Conservation (phyloP, 2,113 vertebrate species). For the Poicephalus gulielmi region DNA sequence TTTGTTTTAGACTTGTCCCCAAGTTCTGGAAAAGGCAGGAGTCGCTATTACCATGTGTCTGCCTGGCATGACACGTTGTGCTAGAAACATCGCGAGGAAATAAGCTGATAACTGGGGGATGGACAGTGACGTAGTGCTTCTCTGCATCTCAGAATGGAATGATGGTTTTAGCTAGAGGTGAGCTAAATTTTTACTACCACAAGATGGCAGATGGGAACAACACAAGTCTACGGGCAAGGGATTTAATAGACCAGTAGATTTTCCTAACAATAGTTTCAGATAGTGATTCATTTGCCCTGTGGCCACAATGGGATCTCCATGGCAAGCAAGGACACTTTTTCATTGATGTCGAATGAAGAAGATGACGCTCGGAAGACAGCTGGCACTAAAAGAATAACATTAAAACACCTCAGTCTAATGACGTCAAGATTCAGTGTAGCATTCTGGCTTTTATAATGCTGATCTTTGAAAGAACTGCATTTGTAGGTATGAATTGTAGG, state of each 20-base stretch:
- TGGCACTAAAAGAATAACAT: background rate
- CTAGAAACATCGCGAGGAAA: rapidly evolving
- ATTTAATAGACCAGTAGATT: background rate
- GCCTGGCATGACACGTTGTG: background rate
- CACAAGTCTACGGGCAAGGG: background rate
- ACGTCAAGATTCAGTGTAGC: background rate
- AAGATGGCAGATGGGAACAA: conserved; percentile 52
- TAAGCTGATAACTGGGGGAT: rapidly evolving
- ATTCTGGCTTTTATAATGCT: background rate
- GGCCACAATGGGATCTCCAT: background rate
- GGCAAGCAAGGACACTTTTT: background rate
- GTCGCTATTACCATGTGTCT: background rate
- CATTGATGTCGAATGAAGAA: background rate
- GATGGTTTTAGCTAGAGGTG: background rate
- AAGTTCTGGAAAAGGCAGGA: background rate
- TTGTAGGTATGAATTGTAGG: background rate
- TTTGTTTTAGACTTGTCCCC: background rate
- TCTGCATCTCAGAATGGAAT: background rate
- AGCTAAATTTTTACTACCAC: conserved; percentile 6
- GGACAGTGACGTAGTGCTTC: background rate
- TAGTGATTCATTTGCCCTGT: background rate
- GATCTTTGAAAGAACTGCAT: background rate
- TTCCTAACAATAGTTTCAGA: background rate
- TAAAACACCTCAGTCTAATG: background rate
- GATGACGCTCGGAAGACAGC: background rate